Base-by-base conservation (phyloP, 2,888 invertebrate species). In the Apamea anceps region DNA sequence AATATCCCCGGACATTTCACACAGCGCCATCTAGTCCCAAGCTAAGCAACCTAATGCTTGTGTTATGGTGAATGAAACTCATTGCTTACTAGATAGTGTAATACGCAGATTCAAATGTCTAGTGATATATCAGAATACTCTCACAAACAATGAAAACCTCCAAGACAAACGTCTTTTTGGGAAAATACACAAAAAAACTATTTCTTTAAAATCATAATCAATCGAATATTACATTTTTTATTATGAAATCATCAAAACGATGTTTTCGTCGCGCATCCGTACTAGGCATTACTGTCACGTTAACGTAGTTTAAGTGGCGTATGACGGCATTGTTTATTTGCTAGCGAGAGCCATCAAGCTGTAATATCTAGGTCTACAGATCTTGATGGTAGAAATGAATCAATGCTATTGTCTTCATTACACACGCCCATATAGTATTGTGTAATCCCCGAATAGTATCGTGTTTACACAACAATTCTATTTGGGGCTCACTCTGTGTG, bases 321-420 rank as follows among this genome's bases (percentile, higher is more conserved):
- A 54, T 54, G 25, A 25, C 8, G 25, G 10, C 25, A 25, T 57
- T 57, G 57, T 57, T 57, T 57, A 25, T 54, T 25, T 25, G 25
- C 25, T 10, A 25, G 25, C 10, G 25, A 57, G 25, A 57, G 10
- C 42, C 42, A 42, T 42, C 42, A 42, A 7, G 42, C 25, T 57
- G 10, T 57, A 25, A 25, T 2, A 54, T 54, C 54, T 57, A 57
- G 57, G 57, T 25, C 57, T 25, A 25, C 57, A 25, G 25, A 54
- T 57, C 25, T 25, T 57, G 57, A 57, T 57, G 4, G 25, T 57
- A 25, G 12, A 57, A 57, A 57, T n/a, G 4, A 62, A 37, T 21
- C 62, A 72, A 12, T 37, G n/a, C 37, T 12, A 72, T 72, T 72
- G 62, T 72, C 18, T 72, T 72, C 7, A 37, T n/a, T n/a, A 32